Percentiles rank a stretch among this genome's conserved stretches.
Conservation (phyloP, 2,888 invertebrate genomes). For the Lobophora halterata region DNA sequence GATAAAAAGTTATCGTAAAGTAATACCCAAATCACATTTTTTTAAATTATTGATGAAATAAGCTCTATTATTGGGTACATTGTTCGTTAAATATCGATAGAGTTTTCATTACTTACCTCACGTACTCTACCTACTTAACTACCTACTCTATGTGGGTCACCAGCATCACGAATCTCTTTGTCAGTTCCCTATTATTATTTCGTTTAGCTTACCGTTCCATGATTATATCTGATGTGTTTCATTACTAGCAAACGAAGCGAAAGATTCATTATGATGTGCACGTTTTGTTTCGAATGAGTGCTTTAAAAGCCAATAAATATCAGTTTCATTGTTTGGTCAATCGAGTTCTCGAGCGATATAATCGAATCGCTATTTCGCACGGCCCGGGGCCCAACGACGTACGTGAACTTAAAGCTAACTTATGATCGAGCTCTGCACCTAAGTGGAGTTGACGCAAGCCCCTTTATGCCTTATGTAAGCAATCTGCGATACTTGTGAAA, state of each 20-base stretch:
- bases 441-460: conserved; percentile 71
- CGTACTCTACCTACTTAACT: too few species aligned
- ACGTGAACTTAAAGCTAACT: conserved; percentile 69
- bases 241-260: conserved; percentile 12
- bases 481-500: conserved; percentile 71
- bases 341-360: conserved; percentile 36
- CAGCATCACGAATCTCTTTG: conserved; percentile 62
- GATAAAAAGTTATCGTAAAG: not conserved
- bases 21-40: conserved; percentile 22
- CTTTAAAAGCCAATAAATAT: conserved; percentile 24
- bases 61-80: conserved; percentile 49
- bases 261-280: conserved; percentile 16
- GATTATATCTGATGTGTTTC: conserved; percentile 21
- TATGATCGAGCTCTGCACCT: conserved; percentile 57
- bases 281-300: conserved; percentile 21
- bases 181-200: conserved; percentile 46
- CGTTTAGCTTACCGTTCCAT: conserved; percentile 28
- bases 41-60: conserved; percentile 43
- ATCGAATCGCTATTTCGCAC: conserved; percentile 60
- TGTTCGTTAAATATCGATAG: conserved; percentile 50
- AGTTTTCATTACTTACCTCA: conserved; percentile 56
- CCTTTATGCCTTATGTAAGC: conserved; percentile 65
- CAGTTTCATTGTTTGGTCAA: conserved; percentile 39
- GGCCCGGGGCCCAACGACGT: conserved; percentile 38
- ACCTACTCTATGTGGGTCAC: conserved; percentile 60